A percentile compares a stretch with the other conserved stretches of the same genome.
These are phyloP conservation scores for Dinocampus coccinellae DNA, from an alignment of 2,888 invertebrate species.

Conservation along the genomic window DNA sequence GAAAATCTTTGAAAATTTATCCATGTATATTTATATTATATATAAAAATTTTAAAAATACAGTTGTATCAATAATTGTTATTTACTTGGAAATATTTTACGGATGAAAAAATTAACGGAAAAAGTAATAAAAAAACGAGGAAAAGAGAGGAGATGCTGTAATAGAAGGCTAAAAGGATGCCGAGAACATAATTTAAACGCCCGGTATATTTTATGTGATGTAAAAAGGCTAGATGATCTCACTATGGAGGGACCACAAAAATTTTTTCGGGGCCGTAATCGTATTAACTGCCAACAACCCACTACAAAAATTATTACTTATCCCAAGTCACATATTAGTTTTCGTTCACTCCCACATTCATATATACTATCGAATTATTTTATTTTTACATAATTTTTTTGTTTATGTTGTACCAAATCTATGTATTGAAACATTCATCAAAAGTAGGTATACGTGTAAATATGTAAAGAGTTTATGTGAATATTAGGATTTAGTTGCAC, in stretches of 20 bases:
- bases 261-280: background rate
- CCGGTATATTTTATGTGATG: conserved; percentile 49
- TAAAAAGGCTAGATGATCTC: conserved; percentile 37
- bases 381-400: no score
- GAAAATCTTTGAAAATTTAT: background rate
- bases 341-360: no score
- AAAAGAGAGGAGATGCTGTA: conserved; percentile 22
- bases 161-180: conserved; percentile 32
- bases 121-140: no score
- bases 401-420: no score
- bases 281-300: background rate
- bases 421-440: no score
- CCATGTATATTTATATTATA: background rate
- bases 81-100: background rate
- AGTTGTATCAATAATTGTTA: conserved; percentile 3
- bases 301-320: background rate
- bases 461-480: background rate
- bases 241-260: conserved; percentile 25
- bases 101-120: no score
- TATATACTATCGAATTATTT: no score
- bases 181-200: conserved; percentile 49
- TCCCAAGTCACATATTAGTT: background rate
- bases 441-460: no score
- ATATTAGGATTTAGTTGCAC: background rate
- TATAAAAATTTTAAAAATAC: background rate